These are phyloP conservation scores for Chrysogorgia sp. DNA, from an alignment of 92 coral and sea anemone genomes.

Conservation along the genomic window DNA sequence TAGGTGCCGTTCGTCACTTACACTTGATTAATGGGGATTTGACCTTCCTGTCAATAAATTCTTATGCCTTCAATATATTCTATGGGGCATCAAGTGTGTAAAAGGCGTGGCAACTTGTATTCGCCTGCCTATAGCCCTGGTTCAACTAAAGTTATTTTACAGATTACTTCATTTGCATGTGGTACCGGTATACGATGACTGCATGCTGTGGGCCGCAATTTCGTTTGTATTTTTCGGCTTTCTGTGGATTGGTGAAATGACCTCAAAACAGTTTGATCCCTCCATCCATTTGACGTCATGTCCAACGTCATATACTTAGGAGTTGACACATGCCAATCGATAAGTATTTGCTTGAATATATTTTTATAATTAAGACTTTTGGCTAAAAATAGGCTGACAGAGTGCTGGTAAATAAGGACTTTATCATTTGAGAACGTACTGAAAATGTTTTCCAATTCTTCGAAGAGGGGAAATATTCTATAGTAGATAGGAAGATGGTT, in stretches of 20 bases:
- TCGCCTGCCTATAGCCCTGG: constrained; percentile 52
- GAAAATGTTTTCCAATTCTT: too few species aligned
- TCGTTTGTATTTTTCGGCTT: constrained; percentile 56
- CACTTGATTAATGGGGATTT: constrained; percentile 46
- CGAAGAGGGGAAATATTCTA: too few species aligned
- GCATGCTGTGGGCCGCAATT: constrained; percentile 14
- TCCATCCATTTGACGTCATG: constrained; percentile 32
- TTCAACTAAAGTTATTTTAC: constrained; percentile 24
- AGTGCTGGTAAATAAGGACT: too few species aligned
- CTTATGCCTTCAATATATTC: constrained; percentile 27
- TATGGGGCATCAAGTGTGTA: constrained; percentile 53
- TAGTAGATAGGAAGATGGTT: too few species aligned
- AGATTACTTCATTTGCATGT: constrained; percentile 13
- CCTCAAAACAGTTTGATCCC: constrained; percentile 9
- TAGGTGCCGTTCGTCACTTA: constrained; percentile 53
- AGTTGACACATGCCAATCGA: too few species aligned
- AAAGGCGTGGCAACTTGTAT: constrained; percentile 34
- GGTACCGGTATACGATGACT: background rate
- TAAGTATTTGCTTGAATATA: too few species aligned
- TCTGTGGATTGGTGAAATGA: constrained; percentile 48
- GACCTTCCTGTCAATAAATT: constrained; percentile 34
- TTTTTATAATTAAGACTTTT: too few species aligned
- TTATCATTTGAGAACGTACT: too few species aligned
- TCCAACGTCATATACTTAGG: too few species aligned
- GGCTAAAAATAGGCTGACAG: too few species aligned